Conservation (phyloP, 2,113 vertebrate genomes). For the Ciconia stormi region DNA sequence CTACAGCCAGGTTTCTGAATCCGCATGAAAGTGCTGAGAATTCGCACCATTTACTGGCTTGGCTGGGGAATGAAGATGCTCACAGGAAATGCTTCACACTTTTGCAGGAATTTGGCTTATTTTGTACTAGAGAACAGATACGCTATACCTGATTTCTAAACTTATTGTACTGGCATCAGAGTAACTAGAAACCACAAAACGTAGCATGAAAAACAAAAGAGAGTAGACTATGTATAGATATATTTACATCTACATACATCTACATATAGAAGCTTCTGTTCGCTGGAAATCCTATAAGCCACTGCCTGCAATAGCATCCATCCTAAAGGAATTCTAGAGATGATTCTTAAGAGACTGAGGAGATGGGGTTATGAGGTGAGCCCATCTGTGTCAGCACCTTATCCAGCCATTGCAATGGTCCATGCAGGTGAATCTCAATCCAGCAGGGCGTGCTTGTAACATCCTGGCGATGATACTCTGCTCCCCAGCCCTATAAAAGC, state of each 20-base stretch:
- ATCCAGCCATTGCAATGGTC: constrained; percentile 97
- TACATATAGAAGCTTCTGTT: constrained; percentile 61
- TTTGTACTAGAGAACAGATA: constrained; percentile 23
- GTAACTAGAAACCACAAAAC: constrained; percentile 66
- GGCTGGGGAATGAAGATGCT: constrained; percentile 23
- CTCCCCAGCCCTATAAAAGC: constrained; percentile 91
- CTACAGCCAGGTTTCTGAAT: constrained; percentile 37
- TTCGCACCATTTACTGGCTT: not conserved
- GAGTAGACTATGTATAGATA: constrained; percentile 40
- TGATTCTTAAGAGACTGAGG: constrained; percentile 89
- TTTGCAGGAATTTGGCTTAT: constrained; percentile 55
- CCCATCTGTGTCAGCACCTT: constrained; percentile 99
- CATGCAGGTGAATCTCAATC: constrained; percentile 97
- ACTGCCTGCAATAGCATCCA: constrained; percentile 70
- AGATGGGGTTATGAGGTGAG: constrained; percentile 96
- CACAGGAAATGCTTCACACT: constrained; percentile 37
- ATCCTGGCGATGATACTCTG: constrained; percentile 96
- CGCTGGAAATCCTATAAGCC: constrained; percentile 59
- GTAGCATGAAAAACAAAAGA: not conserved
- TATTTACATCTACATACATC: constrained; percentile 70
- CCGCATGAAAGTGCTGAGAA: not conserved
- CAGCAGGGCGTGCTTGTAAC: constrained; percentile 98
- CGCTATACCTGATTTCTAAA: not conserved
- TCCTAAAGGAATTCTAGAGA: constrained; percentile 4
- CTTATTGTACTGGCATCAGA: constrained; percentile 33